Evolutionary conservation across 2,888 invertebrate species (phyloP).

Genomic region (Ceraclea dissimilis): DNA sequence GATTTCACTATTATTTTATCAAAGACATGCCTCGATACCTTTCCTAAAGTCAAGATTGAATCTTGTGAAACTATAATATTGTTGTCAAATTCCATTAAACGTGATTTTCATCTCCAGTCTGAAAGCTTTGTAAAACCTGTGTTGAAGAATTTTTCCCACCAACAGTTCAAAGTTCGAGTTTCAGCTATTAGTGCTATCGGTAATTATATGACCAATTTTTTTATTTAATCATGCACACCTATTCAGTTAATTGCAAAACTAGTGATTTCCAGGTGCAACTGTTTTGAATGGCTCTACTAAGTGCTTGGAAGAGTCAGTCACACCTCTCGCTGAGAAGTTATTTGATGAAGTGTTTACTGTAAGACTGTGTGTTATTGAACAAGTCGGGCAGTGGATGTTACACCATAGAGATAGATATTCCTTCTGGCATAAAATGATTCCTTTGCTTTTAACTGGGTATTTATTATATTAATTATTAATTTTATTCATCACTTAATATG

Average conservation of each 20-base stretch:
- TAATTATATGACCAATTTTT: slow-evolving; percentile 28
- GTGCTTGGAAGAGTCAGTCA: slow-evolving; percentile 62
- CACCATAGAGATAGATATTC: slow-evolving; percentile 81
- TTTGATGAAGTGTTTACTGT: slow-evolving; percentile 81
- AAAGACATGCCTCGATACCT: slow-evolving; percentile 68
- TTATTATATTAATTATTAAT: slow-evolving; percentile 13
- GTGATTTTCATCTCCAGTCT: slow-evolving; percentile 67
- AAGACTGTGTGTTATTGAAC: slow-evolving; percentile 65
- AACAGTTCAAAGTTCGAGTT: slow-evolving; percentile 73
- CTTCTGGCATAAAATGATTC: slow-evolving; percentile 78
- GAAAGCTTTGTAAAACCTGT: slow-evolving; percentile 69
- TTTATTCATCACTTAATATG: no score
- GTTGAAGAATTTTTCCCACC: slow-evolving; percentile 66
- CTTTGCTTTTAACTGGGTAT: slow-evolving; percentile 75
- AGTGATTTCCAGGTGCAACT: slow-evolving; percentile 42
- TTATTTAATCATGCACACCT: no score
- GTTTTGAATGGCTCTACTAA: slow-evolving; percentile 65
- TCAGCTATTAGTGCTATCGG: slow-evolving; percentile 68
- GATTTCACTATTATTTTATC: slow-evolving; percentile 67
- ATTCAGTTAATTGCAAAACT: no score
- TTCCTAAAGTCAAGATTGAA: slow-evolving; percentile 71
- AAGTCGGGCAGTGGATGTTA: slow-evolving; percentile 72
- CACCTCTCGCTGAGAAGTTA: slow-evolving; percentile 76
- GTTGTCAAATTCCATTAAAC: slow-evolving; percentile 55
- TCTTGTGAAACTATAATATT: slow-evolving; percentile 65